Evolutionary conservation across 2,113 vertebrate genomes (phyloP).

Genomic region (Chitala chitala): DNA sequence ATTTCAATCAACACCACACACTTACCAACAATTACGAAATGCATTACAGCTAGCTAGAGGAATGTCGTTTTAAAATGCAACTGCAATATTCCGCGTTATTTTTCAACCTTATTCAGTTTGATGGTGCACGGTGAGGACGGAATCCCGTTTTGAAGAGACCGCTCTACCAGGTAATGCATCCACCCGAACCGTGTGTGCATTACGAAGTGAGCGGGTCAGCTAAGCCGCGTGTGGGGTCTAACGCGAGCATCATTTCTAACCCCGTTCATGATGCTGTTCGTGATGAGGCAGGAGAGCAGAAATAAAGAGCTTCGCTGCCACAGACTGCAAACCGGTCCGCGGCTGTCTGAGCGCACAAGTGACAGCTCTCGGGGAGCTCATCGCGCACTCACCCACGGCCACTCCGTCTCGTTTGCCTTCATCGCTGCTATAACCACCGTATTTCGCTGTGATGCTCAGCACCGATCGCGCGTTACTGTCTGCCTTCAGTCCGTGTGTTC

Average conservation of each 20-base stretch:
- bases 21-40: no score
- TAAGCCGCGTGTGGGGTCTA: neutral
- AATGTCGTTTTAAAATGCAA: neutral
- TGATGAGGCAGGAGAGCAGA: slow-evolving; percentile 27
- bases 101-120: neutral
- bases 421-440: slow-evolving; percentile 22
- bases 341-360: no score
- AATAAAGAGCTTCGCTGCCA: slow-evolving; percentile 32
- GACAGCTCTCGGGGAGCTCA: no score
- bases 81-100: slow-evolving; percentile 1
- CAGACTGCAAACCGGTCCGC: slow-evolving; percentile 35
- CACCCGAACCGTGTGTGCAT: neutral
- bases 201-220: neutral
- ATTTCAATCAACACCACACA: neutral
- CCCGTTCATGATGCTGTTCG: slow-evolving; percentile 3
- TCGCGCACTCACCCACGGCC: no score
- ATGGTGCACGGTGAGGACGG: neutral
- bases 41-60: no score
- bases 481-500: slow-evolving; percentile 15
- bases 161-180: neutral
- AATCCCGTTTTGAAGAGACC: neutral
- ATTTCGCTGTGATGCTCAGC: neutral
- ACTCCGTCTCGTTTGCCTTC: no score
- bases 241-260: no score
- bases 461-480: neutral